Base-by-base conservation (phyloP, 1,140 invertebrate genomes). In the Carposina sasakii region DNA sequence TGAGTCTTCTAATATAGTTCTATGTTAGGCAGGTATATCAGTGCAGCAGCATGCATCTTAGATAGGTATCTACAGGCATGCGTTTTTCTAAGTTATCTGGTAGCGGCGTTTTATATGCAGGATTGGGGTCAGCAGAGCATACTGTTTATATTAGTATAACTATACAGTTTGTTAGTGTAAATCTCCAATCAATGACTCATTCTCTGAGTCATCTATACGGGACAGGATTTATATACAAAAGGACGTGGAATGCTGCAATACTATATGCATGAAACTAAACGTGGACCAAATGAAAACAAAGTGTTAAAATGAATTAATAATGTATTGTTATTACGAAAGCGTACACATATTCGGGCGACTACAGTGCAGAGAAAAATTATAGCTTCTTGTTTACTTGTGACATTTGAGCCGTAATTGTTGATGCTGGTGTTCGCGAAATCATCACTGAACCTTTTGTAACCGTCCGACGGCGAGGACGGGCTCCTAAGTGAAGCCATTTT, bases 381-480 rank as follows among this genome's bases (percentile, higher is more conserved):
- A 75, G 67, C 67, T 81, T 77, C 67, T 70, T 42, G 60, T 74
- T 86, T 86, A 87, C 86, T 86, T 76, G 77, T 73, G 51, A 76
- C 74, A 63, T 87, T 86, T 50, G 86, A 87, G 66, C 86, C 87
- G 71, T 87, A 87, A 79, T 83, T 81, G 66, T 85, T 85, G 60
- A 86, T 73, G 75, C 86, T 87, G 75, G 68, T 70, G 60, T 87
- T 85, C 61, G 78, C 76, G 68, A 82, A 76, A 71, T 87, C 85
- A 73, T 87, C 86, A 75, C 78, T 86, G 55, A 88, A 87, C 57
- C 85, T 76, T 85, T 87, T 87, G 65, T 88, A 87, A 56, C 86
- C 86, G 67, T 87, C 86, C 52, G 86, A 81, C 58, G 86, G 86
- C 58, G 86, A 83, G 59, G 77, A 78, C 74, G 85, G 74, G 73